Conservation (phyloP, 2,888 invertebrate species). For the Shargacucullia verbasci region DNA sequence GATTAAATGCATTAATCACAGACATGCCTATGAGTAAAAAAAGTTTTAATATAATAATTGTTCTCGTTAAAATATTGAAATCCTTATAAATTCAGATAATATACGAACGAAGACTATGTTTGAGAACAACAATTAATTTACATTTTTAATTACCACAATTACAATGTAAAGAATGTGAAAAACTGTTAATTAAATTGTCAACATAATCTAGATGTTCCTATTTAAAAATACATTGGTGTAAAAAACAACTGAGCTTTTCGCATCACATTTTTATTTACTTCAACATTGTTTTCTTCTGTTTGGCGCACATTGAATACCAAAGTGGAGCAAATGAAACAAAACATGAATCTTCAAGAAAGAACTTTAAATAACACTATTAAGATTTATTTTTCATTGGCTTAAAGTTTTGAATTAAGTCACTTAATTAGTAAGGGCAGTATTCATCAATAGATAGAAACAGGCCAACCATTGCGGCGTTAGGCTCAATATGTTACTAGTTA, state of each 20-base stretch:
- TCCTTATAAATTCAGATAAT: slow-evolving; percentile 15
- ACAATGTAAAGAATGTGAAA: slow-evolving; percentile 16
- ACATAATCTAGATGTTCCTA: slow-evolving; percentile 14
- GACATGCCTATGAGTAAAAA: no score
- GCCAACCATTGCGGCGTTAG: slow-evolving; percentile 20
- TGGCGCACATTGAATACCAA: no score
- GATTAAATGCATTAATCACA: no score
- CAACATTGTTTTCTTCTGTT: no score
- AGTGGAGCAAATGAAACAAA: no score
- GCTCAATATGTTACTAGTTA: slow-evolving; percentile 32
- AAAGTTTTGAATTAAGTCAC: slow-evolving; percentile 16
- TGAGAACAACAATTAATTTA: slow-evolving; percentile 12
- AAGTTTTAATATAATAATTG: no score
- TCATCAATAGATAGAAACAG: slow-evolving; percentile 35
- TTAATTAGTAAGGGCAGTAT: slow-evolving; percentile 3
- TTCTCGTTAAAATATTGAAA: no score
- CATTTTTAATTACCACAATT: slow-evolving; percentile 39
- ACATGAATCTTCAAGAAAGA: no score
- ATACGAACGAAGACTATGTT: slow-evolving; percentile 10
- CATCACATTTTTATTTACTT: slow-evolving; percentile 1
- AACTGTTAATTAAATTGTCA: neutral
- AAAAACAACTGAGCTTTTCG: neutral
- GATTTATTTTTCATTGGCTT: slow-evolving; percentile 21
- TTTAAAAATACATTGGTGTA: slow-evolving; percentile 5
- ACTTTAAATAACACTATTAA: no score